These are phyloP conservation scores for Drosophila bunnanda DNA, from an alignment of 2,888 invertebrate species.

Conservation along the genomic window DNA sequence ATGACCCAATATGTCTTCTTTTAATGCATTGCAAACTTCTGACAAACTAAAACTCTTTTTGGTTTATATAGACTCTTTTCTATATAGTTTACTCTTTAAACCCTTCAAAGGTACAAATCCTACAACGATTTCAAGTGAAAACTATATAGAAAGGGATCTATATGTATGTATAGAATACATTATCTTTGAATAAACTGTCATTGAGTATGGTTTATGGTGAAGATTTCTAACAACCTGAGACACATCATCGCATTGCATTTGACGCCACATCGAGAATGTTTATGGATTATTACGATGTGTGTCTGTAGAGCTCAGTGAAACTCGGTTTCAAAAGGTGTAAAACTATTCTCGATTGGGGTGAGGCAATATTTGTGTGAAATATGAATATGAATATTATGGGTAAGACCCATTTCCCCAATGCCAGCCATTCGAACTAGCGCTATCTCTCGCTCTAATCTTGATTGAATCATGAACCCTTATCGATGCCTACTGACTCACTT, in stretches of 20 bases:
- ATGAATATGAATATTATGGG: neutral
- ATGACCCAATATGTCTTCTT: no score
- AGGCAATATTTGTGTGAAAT: constrained; percentile 2
- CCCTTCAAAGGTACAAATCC: neutral
- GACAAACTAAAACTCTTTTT: neutral
- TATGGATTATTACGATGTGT: no score
- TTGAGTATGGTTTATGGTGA: no score
- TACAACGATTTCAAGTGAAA: neutral
- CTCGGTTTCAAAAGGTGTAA: neutral
- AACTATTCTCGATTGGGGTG: neutral
- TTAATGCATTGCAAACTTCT: no score
- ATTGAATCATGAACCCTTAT: constrained; percentile 36
- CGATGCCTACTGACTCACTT: constrained; percentile 21
- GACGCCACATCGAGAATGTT: neutral
- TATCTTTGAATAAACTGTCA: neutral
- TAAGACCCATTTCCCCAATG: neutral
- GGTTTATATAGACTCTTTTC: no score
- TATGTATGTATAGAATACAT: neutral
- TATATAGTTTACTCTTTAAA: no score
- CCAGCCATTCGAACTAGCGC: neutral
- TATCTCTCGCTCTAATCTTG: constrained; percentile 17
- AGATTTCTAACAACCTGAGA: neutral
- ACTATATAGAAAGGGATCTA: neutral
- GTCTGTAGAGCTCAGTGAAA: no score
- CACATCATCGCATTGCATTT: neutral